Evolutionary conservation across 2,888 invertebrate genomes (phyloP).

Genomic region (Rhimphoctona megacephalus): DNA sequence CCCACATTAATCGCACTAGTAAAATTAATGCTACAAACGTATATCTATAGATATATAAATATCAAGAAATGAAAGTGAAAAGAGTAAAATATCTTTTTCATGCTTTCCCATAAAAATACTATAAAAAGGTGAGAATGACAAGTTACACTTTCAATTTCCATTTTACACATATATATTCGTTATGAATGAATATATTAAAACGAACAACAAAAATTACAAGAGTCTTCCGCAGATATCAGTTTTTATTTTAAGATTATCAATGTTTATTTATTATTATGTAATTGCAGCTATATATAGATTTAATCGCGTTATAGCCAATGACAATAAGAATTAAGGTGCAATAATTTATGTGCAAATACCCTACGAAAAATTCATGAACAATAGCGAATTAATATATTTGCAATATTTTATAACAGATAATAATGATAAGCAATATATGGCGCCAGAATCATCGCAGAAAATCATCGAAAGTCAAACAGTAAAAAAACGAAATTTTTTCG

Average conservation of each 20-base stretch:
- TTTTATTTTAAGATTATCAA: slow-evolving; percentile 54
- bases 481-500: neutral
- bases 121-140: neutral
- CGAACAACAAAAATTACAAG: slow-evolving; percentile 80
- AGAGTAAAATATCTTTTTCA: neutral
- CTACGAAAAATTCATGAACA: slow-evolving; percentile 3
- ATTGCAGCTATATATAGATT: slow-evolving; percentile 20
- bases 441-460: neutral
- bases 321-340: slow-evolving; percentile 56
- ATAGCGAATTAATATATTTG: neutral
- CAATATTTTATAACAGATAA: neutral
- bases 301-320: slow-evolving; percentile 62
- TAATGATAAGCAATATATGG: neutral
- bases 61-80: neutral
- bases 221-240: slow-evolving; percentile 77
- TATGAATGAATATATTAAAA: slow-evolving; percentile 43
- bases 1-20: slow-evolving; percentile 14
- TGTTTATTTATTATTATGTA: slow-evolving; percentile 60
- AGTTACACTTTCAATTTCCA: slow-evolving; percentile 26
- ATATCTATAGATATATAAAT: neutral
- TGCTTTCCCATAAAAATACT: neutral
- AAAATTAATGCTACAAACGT: neutral
- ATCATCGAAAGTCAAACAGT: neutral
- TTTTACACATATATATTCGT: slow-evolving; percentile 45
- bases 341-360: slow-evolving; percentile 10